phyloP scores from a whole-genome alignment of 1,140 invertebrate species.

The Reticulitermes speratus region DNA sequence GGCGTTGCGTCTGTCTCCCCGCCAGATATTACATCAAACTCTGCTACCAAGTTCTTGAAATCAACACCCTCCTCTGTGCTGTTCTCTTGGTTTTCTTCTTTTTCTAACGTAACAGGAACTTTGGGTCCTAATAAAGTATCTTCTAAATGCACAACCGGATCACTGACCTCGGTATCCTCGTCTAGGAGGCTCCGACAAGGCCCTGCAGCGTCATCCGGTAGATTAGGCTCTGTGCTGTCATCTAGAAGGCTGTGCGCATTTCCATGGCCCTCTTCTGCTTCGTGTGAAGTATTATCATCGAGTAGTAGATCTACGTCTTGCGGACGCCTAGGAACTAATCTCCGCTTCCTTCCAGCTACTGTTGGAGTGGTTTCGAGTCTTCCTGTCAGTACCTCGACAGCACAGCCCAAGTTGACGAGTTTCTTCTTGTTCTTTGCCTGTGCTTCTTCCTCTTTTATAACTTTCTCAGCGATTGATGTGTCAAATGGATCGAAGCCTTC shows the following conservation, averaged over 20 bases:
- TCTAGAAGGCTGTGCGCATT: constrained; percentile 31
- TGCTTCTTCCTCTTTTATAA: constrained; percentile 61
- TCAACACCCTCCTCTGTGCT: constrained; percentile 39
- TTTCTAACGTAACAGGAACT: not conserved
- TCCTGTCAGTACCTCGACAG: constrained; percentile 45
- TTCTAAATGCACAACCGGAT: not conserved
- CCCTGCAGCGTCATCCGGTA: constrained; percentile 2
- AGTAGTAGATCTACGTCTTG: constrained; percentile 39
- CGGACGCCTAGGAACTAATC: constrained; percentile 35
- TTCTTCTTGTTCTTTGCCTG: constrained; percentile 65
- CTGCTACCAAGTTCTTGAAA: constrained; percentile 43
- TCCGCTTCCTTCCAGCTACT: constrained; percentile 31
- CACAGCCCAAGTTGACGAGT: constrained; percentile 59
- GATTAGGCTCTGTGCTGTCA: constrained; percentile 7
- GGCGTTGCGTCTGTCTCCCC: not conserved
- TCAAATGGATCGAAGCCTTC: constrained; percentile 79
- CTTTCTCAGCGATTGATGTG: constrained; percentile 80
- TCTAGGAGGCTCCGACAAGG: constrained; percentile 23
- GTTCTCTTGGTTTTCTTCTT: constrained; percentile 26
- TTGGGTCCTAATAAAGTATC: not conserved
- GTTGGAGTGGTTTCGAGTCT: constrained; percentile 29
- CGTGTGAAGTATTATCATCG: not conserved
- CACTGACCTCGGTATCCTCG: not conserved
- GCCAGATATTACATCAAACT: constrained; percentile 25
- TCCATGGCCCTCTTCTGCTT: not conserved